Conservation (phyloP, 2,113 vertebrate genomes). For the Misgurnus anguillicaudatus region DNA sequence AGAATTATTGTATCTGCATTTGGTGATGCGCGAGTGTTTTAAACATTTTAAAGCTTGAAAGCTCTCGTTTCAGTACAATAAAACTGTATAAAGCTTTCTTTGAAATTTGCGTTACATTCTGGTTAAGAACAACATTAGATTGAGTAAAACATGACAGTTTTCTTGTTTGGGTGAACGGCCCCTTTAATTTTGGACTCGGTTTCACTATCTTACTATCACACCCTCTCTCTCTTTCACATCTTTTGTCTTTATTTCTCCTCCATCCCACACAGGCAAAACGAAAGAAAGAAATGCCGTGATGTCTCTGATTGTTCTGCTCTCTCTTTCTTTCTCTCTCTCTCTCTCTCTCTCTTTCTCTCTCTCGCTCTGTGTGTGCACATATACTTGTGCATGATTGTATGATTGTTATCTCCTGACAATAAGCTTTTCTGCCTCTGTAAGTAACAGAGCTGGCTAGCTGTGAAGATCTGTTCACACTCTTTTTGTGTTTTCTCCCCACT, state of each 20-base stretch:
- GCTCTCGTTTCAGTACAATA: too few relatives aligned
- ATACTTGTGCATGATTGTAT: slow-evolving; percentile 37
- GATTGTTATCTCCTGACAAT: slow-evolving; percentile 39
- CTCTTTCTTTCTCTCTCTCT: slow-evolving; percentile 9
- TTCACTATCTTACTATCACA: slow-evolving; percentile 8
- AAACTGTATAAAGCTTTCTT: too few relatives aligned
- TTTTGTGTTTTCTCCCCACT: not conserved
- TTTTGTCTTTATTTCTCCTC: slow-evolving; percentile 33
- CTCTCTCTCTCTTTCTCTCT: not conserved
- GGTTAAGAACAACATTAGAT: too few relatives aligned
- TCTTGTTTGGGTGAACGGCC: not conserved
- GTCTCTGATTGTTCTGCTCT: slow-evolving; percentile 47
- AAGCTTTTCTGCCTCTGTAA: slow-evolving; percentile 38
- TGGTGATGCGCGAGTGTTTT: too few relatives aligned
- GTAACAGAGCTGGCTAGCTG: slow-evolving; percentile 21
- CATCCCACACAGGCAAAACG: slow-evolving; percentile 29
- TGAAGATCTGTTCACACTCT: slow-evolving; percentile 21
- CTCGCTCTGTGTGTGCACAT: not conserved
- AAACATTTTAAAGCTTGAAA: too few relatives aligned
- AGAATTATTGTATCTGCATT: not conserved
- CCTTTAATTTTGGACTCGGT: not conserved
- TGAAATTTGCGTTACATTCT: too few relatives aligned
- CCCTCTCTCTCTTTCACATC: slow-evolving; percentile 10
- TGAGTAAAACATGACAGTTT: not conserved
- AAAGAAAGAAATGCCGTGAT: slow-evolving; percentile 37